Evolutionary conservation across 2,113 vertebrate genomes (phyloP).

Genomic region (Stercorarius parasiticus): DNA sequence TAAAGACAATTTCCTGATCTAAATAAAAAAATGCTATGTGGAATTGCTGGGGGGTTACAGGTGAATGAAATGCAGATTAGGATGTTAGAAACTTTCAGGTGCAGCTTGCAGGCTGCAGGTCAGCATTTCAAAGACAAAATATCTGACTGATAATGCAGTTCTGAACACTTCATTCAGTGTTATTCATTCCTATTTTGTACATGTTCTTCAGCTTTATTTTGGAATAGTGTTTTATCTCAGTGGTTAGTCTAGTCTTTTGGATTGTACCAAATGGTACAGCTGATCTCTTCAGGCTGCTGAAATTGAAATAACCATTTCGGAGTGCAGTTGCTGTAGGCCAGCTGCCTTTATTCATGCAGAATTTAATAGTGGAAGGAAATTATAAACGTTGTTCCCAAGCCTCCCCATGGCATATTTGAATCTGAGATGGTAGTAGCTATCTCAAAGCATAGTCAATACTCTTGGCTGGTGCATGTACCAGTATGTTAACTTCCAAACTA

Average conservation of each 20-base stretch:
- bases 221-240: background rate
- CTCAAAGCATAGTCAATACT: background rate
- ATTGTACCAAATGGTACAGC: background rate
- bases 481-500: background rate
- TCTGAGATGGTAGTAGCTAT: background rate
- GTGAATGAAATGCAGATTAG: background rate
- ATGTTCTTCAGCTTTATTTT: background rate
- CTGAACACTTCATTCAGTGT: background rate
- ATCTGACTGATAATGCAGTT: background rate
- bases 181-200: background rate
- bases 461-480: background rate
- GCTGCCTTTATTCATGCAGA: background rate
- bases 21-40: background rate
- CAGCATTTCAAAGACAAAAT: background rate
- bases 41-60: background rate
- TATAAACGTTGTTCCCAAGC: accelerated
- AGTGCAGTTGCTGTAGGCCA: background rate
- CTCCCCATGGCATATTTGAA: background rate
- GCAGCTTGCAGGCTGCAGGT: background rate
- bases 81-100: background rate
- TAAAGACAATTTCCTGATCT: background rate
- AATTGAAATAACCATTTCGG: background rate
- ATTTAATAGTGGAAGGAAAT: background rate
- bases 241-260: background rate
- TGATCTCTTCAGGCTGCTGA: background rate